A percentile compares a stretch with the other conserved stretches of the same genome.
Evolutionary conservation across 2,113 vertebrate genomes (phyloP).

Genomic region (Falcunculus frontatus): DNA sequence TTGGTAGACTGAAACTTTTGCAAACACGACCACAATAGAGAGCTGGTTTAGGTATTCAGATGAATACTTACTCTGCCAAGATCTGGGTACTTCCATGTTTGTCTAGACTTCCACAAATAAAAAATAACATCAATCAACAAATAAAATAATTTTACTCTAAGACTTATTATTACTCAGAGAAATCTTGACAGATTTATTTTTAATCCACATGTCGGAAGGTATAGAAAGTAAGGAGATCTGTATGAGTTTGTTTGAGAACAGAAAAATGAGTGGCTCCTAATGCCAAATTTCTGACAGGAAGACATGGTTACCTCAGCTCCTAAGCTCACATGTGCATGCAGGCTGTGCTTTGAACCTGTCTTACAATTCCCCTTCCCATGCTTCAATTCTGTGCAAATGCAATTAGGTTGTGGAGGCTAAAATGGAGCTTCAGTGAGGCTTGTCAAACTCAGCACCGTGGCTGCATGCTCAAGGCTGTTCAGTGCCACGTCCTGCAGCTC

Average conservation of each 20-base stretch:
- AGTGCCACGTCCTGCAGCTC: too few species aligned
- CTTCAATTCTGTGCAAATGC: not conserved
- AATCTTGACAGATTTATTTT: not conserved
- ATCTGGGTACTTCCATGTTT: not conserved
- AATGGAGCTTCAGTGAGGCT: not conserved
- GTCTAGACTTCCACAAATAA: not conserved
- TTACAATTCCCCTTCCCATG: not conserved
- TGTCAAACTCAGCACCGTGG: not conserved
- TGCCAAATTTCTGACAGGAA: rapidly evolving
- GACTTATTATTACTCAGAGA: not conserved
- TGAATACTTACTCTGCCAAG: not conserved
- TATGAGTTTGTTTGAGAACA: not conserved
- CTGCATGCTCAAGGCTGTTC: not conserved
- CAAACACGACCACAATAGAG: not conserved
- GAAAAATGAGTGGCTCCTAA: not conserved
- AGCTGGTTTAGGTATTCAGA: not conserved
- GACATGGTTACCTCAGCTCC: not conserved
- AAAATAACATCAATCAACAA: not conserved
- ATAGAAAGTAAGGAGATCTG: not conserved
- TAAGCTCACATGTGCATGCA: not conserved
- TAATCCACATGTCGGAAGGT: rapidly evolving
- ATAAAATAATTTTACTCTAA: not conserved
- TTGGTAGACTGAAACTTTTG: not conserved
- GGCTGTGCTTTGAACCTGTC: not conserved
- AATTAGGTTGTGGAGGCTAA: not conserved